These are phyloP conservation scores for Drosophila kambysellisi DNA, from an alignment of 2,888 invertebrate species.

Conservation along the genomic window DNA sequence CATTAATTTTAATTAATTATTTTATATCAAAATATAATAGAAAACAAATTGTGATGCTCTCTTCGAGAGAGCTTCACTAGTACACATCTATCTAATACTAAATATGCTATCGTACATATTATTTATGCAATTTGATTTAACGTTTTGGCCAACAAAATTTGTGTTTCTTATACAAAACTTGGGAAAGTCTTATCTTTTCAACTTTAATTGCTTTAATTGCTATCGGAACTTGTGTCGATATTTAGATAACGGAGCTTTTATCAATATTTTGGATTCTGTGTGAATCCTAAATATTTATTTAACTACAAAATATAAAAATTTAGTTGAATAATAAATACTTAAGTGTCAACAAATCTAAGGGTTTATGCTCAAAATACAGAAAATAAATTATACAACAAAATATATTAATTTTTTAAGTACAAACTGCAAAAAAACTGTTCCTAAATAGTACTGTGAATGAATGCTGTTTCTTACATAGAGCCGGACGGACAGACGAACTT, in stretches of 20 bases:
- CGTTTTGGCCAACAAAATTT: neutral
- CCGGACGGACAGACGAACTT: neutral
- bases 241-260: neutral
- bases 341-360: too few relatives aligned
- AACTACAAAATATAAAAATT: neutral
- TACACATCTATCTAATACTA: neutral
- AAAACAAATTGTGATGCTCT: neutral
- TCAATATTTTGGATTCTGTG: fast-evolving
- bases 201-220: too few relatives aligned
- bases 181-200: neutral
- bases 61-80: neutral
- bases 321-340: too few relatives aligned
- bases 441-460: neutral
- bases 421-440: neutral
- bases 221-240: neutral
- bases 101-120: neutral
- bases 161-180: neutral
- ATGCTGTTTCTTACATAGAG: neutral
- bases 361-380: too few relatives aligned
- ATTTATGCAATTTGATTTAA: neutral
- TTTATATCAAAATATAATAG: neutral
- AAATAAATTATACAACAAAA: too few relatives aligned
- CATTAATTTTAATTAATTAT: neutral
- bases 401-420: neutral
- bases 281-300: neutral